Base-by-base conservation (phyloP, 2,797 vertebrate species). In the Rhincodon typus region DNA sequence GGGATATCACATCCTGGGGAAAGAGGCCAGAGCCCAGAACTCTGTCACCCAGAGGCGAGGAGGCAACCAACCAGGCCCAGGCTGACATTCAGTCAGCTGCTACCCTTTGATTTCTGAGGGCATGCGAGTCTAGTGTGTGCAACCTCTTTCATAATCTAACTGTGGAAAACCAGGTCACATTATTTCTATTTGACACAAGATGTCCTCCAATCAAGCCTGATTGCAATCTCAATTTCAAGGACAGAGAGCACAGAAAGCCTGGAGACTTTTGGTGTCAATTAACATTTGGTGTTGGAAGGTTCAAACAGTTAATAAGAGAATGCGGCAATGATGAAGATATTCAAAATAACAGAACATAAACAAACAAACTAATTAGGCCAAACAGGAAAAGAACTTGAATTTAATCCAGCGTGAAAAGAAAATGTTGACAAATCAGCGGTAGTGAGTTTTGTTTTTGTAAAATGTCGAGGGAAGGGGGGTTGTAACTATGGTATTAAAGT, bases 381-480 rank as follows among this genome's bases (percentile, higher is more conserved):
- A 74, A 72, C 42, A 7, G 67, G 69, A 70, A 94, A 94, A 69
- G 34, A n/a, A 46, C 38, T 94, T 94, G 94, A 94, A 94, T 5
- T 72, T 19, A 27, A 17, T 50, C 42, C 42, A 94, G 38, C 27
- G 12, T 7, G 69, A 72, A 91, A 21, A 10, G 30, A 5, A 74
- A 34, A 7, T 23, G n/a, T 25, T 94, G 42, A 38, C 67, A 94
- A 94, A 72, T 72, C 94, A 50, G 46, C 27, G 38, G 13, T 72
- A 25, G 23, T 15, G 34, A 38, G 88, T 38, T 91, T 67, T 66
- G 62, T n/a, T 91, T 67, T 23, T 91, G 34, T n/a, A n/a, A 19
- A 19, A 30, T 1, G 17, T 34, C 13, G 15, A n/a, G 62, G 4
- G 88, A 67, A n/a, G 15, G 17, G 30, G 57, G 91, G 42, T 34